Evolutionary conservation across 2,797 vertebrate genomes (phyloP).

Genomic region (Takifugu rubripes): DNA sequence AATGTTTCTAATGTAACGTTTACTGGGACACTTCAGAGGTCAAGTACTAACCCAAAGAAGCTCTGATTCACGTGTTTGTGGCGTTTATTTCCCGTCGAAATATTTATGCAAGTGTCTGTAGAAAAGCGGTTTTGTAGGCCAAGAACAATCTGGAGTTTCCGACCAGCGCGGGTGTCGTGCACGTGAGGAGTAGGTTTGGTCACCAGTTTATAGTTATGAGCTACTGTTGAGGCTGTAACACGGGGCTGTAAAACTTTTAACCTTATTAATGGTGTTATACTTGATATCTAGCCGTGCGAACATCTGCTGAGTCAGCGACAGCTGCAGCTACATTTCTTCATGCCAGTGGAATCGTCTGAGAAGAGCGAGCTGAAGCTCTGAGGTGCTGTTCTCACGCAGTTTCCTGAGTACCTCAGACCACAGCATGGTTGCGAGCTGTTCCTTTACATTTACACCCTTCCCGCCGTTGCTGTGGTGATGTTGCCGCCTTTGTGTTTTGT

Average conservation of each 20-base stretch:
- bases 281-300: constrained; percentile 16
- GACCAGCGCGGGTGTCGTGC: constrained; percentile 2
- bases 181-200: not conserved
- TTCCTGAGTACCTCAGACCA: constrained; percentile 61
- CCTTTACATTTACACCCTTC: constrained; percentile 23
- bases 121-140: constrained; percentile 9
- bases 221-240: too few relatives aligned
- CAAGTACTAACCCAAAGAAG: constrained; percentile 72
- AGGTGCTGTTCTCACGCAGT: constrained; percentile 38
- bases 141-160: constrained; percentile 20
- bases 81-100: constrained; percentile 15
- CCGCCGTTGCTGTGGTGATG: constrained; percentile 40
- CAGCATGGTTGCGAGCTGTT: constrained; percentile 28
- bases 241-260: constrained; percentile 2
- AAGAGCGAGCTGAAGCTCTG: constrained; percentile 32
- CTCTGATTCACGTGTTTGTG: constrained; percentile 55
- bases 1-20: constrained; percentile 28
- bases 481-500: constrained; percentile 48
- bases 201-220: too few relatives aligned
- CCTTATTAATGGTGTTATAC: constrained; percentile 12
- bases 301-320: constrained; percentile 15
- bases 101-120: constrained; percentile 17
- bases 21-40: constrained; percentile 40
- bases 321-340: not conserved
- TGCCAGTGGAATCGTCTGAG: constrained; percentile 17